Evolutionary conservation across 2,113 vertebrate genomes (phyloP).

Genomic region (Beaufortia kweichowensis): DNA sequence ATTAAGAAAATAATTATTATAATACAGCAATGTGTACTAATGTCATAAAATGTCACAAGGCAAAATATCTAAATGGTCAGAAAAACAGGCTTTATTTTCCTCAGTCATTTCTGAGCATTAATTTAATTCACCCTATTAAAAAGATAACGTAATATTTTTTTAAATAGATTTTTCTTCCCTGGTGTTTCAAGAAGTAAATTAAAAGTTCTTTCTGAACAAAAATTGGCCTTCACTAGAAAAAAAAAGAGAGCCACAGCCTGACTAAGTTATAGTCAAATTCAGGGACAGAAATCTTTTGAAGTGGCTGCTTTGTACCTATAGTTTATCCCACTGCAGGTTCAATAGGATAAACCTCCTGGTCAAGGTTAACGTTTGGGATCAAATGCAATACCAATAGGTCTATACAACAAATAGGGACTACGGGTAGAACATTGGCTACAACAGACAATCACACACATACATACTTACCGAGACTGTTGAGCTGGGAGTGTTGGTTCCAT

Average conservation of each 20-base stretch:
- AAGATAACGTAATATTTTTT: no score
- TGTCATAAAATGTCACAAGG: no score
- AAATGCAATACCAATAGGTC: constrained; percentile 36
- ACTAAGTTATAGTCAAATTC: constrained; percentile 21
- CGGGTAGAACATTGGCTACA: constrained; percentile 9
- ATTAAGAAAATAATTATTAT: no score
- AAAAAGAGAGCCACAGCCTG: background rate
- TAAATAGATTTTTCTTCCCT: no score
- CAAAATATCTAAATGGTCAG: no score
- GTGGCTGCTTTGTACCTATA: constrained; percentile 14
- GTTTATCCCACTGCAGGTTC: constrained; percentile 36
- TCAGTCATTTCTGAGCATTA: no score
- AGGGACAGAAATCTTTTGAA: constrained; percentile 26
- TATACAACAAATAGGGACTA: background rate
- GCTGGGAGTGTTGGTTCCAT: constrained; percentile 97
- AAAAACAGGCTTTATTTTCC: no score
- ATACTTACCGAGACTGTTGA: constrained; percentile 93
- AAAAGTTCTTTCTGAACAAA: background rate
- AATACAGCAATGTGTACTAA: no score
- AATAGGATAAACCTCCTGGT: constrained; percentile 35
- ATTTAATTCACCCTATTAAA: no score
- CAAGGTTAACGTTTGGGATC: constrained; percentile 27
- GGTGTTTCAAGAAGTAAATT: no score
- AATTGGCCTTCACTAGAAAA: background rate
- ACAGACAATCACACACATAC: constrained; percentile 13